Evolutionary conservation across 2,113 vertebrate species (phyloP).

Genomic region (Urocitellus parryii): DNA sequence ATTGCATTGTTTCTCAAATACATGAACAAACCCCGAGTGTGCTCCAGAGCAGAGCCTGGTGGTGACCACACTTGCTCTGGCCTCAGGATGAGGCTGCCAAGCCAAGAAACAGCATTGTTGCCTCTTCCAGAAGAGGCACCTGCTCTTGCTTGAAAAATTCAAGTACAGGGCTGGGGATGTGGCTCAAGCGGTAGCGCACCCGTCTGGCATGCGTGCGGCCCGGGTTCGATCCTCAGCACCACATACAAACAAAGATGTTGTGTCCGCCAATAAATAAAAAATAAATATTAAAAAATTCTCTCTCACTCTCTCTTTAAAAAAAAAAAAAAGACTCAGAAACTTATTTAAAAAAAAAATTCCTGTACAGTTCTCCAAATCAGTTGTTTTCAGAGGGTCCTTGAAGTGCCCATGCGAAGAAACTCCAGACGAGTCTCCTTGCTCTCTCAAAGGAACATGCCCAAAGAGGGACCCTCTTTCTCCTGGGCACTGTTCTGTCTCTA

Average conservation of each 20-base stretch:
- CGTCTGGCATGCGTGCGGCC: too few relatives aligned
- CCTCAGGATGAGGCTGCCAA: not conserved
- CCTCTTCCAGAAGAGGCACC: not conserved
- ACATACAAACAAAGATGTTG: too few relatives aligned
- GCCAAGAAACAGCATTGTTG: not conserved
- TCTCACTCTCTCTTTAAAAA: too few relatives aligned
- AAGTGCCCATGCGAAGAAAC: not conserved
- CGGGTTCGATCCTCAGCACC: too few relatives aligned
- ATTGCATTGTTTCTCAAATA: not conserved
- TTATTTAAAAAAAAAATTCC: too few relatives aligned
- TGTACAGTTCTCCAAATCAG: too few relatives aligned
- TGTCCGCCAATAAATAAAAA: too few relatives aligned
- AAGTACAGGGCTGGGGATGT: too few relatives aligned
- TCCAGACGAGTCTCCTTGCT: not conserved
- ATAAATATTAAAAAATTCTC: too few relatives aligned
- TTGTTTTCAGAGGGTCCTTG: too few relatives aligned
- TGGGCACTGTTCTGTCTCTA: not conserved
- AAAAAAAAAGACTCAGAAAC: too few relatives aligned
- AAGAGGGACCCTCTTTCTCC: not conserved
- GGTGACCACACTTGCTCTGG: not conserved
- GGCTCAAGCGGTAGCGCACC: too few relatives aligned
- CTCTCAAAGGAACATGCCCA: not conserved
- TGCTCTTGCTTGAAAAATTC: not conserved
- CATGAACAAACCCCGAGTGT: not conserved
- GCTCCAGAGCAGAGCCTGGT: not conserved